Percentiles rank a stretch among this genome's conserved stretches.
Conservation (phyloP, 2,888 invertebrate species). For the Zygothrica quintamaculata region DNA sequence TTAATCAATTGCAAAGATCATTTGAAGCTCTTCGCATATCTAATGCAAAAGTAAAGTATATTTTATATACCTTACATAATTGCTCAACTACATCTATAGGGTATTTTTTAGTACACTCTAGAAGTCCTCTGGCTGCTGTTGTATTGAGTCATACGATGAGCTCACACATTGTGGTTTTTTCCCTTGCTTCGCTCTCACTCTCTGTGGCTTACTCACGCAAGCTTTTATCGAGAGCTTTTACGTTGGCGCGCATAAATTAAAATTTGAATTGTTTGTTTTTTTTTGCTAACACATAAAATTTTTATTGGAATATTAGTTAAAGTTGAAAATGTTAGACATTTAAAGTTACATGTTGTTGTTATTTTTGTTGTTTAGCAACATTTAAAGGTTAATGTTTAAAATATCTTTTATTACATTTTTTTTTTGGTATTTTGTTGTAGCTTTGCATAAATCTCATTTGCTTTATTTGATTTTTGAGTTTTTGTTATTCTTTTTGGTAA, state of each 20-base stretch:
- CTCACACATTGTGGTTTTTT: slow-evolving; percentile 37
- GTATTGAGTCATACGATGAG: slow-evolving; percentile 45
- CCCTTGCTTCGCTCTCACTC: slow-evolving; percentile 29
- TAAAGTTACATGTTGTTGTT: slow-evolving; percentile 69
- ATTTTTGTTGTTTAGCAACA: slow-evolving; percentile 63
- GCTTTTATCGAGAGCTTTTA: no score
- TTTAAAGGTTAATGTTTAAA: slow-evolving; percentile 55
- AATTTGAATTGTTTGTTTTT: slow-evolving; percentile 13
- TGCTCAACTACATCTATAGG: slow-evolving; percentile 8
- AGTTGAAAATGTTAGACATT: slow-evolving; percentile 76
- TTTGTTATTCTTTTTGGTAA: slow-evolving; percentile 18
- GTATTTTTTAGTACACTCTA: slow-evolving; percentile 5
- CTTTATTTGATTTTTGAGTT: slow-evolving; percentile 21
- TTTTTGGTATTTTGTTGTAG: no score
- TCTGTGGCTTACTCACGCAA: no score
- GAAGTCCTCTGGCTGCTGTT: no score
- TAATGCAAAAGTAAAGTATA: no score
- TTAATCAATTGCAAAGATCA: no score
- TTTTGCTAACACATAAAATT: slow-evolving; percentile 70
- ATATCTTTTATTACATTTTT: no score
- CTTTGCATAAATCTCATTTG: slow-evolving; percentile 71
- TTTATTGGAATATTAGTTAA: slow-evolving; percentile 75
- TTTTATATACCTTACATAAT: no score
- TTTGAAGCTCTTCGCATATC: no score
- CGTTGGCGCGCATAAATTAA: slow-evolving; percentile 31